phyloP scores from a whole-genome alignment of 2,888 invertebrate species.

The Nezara viridula region DNA sequence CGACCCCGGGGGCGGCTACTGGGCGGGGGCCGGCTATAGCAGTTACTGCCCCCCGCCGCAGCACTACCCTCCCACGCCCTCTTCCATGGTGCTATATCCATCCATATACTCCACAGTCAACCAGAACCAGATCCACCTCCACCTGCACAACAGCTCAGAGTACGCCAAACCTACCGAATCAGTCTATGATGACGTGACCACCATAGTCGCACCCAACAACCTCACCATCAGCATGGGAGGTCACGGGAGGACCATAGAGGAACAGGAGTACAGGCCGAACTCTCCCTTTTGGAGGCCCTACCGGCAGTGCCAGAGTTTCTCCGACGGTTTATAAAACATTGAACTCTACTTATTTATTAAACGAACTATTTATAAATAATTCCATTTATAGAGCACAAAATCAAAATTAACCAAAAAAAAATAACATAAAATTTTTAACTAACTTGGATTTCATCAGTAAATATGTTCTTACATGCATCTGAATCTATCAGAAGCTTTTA shows the following conservation, averaged over 20 bases:
- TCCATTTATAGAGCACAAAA: not conserved
- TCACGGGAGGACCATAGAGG: constrained; percentile 65
- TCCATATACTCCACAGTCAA: constrained; percentile 87
- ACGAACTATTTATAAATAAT: not conserved
- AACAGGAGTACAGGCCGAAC: constrained; percentile 66
- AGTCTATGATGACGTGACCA: constrained; percentile 65
- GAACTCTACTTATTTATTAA: constrained; percentile 9
- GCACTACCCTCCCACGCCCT: constrained; percentile 70
- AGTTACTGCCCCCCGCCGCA: constrained; percentile 72
- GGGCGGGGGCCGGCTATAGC: constrained; percentile 72
- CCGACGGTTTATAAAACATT: not conserved
- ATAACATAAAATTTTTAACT: not conserved
- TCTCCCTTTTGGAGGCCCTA: constrained; percentile 68
- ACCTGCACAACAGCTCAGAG: constrained; percentile 73
- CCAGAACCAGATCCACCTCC: constrained; percentile 88
- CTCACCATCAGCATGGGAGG: constrained; percentile 66
- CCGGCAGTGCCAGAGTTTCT: constrained; percentile 62
- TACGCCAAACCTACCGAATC: constrained; percentile 58
- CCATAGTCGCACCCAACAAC: constrained; percentile 66
- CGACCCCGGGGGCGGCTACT: constrained; percentile 63
- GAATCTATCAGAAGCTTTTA: too few relatives aligned
- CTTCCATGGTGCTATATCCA: constrained; percentile 82
- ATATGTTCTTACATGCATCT: too few relatives aligned
- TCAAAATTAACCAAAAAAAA: not conserved
- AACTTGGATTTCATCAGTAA: not conserved